Evolutionary conservation across 2,797 vertebrate genomes (phyloP), one percentile per base, ranked within the genome.

Genomic region (Myiothlypis coronata): DNA sequence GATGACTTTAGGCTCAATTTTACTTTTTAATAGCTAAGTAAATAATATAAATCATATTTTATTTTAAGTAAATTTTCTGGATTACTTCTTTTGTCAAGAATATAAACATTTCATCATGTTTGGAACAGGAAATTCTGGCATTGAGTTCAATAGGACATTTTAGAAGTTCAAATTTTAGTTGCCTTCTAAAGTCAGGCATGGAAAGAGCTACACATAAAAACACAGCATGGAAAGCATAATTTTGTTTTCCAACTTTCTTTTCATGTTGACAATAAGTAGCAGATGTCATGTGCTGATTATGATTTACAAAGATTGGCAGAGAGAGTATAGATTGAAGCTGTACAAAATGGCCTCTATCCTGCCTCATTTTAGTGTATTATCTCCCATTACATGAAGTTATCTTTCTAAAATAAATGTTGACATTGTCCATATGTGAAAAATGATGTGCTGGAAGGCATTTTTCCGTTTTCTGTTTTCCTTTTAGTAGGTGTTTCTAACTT

Each of bases 271-370:
- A 53, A 50, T 77, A 93, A 89, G 75, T 60, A 93, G 30, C 75
- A 96, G 83, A 95, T 89, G 53, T 84, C 92, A 89, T 80, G 44
- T 34, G 21, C 21, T 90, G 68, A 91, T 94, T 93, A 87, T 63
- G 69, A 83, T 84, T 65, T 81, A 61, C 4, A 7, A 64, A 85
- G 56, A 55, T 23, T 93, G 92, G 71, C 78, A 90, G 23, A 81
- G 23, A 67, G 20, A 84, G 7, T 14, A 4, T 34, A 70, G 71
- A 77, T 9, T 63, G 67, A 87, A 94, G 47, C 23, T 82, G 21
- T 49, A 67, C 22, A 87, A 91, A 95, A 93, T 55, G 60, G 52
- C 71, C 79, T 70, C 75, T 44, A 70, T 80, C 52, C 15, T 6
- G 2, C 26, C 68, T 77, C 55, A 70, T 90, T 94, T 94, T 52